Base-by-base conservation (phyloP, 2,888 invertebrate species). In the Beris morrisii region DNA sequence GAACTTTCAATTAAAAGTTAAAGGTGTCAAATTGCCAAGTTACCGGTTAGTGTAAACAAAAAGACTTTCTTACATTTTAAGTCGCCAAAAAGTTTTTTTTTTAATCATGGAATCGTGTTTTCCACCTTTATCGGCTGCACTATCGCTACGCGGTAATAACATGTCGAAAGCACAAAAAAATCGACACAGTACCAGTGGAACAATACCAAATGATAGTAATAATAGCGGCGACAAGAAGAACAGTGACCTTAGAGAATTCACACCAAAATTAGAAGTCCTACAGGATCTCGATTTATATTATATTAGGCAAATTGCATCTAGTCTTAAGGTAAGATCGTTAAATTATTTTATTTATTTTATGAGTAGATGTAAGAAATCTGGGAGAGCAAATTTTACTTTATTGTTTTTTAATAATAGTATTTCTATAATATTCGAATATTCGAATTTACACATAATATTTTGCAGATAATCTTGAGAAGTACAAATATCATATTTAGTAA, bases 241-340 rank as follows among this genome's bases (percentile, higher is more conserved):
- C 30, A 31, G 1, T 45, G 63, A 64, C 46, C 31, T 13, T 38
- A 13, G 59, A 30, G 68, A 67, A 57, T 69, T 70, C 69, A 68
- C 74, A 56, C 81, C 81, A 67, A 82, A 82, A 75, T 78, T 82
- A 50, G 82, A 83, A 73, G 79, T 83, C 59, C 75, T 83, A 44
- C 83, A 83, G 71, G 84, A 84, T 76, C 76, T 84, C 73, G 84
- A 84, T 74, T 78, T 84, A 61, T 84, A 83, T 76, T 84, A 84
- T 75, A 83, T 84, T 72, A 80, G 83, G 57, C 84, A 84, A 75
- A 83, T 84, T 67, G 83, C 84, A 56, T 83, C 83, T 73, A 83
- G 82, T 74, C 78, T 83, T 64, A 83, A 84, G 83, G 84, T 84
- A 79, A 71, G 66, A 22, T 1, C 22, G 22, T 22, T 58, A 9